These are phyloP conservation scores for Lophura swinhoii DNA, from an alignment of 2,797 vertebrate genomes.

Conservation along the genomic window DNA sequence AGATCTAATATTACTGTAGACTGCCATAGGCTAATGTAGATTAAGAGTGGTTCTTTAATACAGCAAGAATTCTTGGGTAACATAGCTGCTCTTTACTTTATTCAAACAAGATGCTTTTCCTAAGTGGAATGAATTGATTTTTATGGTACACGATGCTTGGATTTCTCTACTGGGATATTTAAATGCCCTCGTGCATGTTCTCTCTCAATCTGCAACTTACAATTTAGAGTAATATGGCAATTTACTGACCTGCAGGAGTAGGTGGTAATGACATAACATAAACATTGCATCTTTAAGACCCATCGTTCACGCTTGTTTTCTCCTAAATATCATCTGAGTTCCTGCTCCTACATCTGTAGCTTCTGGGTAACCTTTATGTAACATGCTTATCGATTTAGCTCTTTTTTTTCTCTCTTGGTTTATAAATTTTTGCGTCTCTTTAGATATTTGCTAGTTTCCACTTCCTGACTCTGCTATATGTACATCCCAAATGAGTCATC, in stretches of 20 bases:
- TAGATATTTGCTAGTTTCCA: background rate
- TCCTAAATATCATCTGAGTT: background rate
- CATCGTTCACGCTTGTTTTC: background rate
- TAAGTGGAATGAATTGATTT: background rate
- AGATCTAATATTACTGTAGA: background rate
- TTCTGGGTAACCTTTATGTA: background rate
- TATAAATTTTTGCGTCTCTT: background rate
- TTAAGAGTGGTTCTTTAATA: too few species aligned
- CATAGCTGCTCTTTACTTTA: background rate
- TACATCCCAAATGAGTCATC: background rate
- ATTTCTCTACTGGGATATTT: background rate
- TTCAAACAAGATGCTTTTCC: background rate
- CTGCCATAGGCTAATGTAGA: background rate
- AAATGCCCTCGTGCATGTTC: fast-evolving
- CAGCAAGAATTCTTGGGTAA: background rate
- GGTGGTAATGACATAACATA: too few species aligned
- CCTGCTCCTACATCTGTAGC: background rate
- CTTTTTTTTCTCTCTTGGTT: background rate
- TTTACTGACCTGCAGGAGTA: background rate
- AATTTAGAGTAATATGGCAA: background rate
- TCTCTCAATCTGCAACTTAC: background rate
- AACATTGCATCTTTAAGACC: background rate
- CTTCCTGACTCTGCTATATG: background rate
- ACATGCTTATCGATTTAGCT: too few species aligned
- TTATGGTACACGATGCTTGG: background rate